Evolutionary conservation across 2,888 invertebrate genomes (phyloP), one percentile per base, ranked within the genome.

Genomic region (Nysson spinosus): DNA sequence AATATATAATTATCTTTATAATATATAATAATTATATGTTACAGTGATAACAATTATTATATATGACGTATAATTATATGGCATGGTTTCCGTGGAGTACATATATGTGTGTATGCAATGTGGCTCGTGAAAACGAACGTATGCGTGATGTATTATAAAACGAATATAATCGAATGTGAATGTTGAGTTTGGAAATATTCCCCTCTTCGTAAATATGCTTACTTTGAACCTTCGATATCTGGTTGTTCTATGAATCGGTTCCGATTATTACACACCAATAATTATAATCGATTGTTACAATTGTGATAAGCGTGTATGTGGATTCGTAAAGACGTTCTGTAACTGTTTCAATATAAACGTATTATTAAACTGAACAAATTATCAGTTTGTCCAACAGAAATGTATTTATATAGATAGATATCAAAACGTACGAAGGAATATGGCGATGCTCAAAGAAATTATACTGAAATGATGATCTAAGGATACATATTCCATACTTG

Each of bases 81-180:
- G 24, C 26, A 28, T 19, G 19, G 20, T 39, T 52, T 6, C 20
- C 3, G 20, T 9, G 39, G 9, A n/a, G 32, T 11, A 32, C 4
- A 32, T 11, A 30, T 11, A 11, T n/a, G 30, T n/a, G 11, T 11
- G 5, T 30, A n/a, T 30, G 24, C 24, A 30, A 30, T 9, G 5
- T 30, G 11, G 4, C n/a, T 4, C 30, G 11, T 16, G 34, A 34
- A 24, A 34, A 39, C 20, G n/a, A n/a, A n/a, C n/a, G n/a, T n/a
- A n/a, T 20, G 19, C 22, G 46, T 14, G 16, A 55, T 20, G 20
- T 17, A 24, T 46, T 42, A n/a, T 20, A 26, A 65, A 55, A 60
- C 37, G 39, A 43, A 43, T 47, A 49, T 50, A 46, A 67, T 51
- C 37, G 37, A 62, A 69, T 30, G 47, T 63, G 43, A 43, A 69